phyloP scores from a whole-genome alignment of 1,140 invertebrate genomes.

The Trichoplusia ni region DNA sequence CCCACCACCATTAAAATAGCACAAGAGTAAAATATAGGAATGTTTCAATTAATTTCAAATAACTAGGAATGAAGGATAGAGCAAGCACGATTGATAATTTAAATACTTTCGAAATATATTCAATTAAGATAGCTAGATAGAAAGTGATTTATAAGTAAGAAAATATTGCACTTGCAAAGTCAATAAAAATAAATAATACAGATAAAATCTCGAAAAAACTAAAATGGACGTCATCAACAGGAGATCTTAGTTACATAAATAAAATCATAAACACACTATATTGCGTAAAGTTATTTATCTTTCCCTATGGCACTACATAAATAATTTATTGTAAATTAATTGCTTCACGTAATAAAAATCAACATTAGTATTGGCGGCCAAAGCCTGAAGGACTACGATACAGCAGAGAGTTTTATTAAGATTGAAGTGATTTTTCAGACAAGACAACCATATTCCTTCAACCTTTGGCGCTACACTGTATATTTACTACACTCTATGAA shows the following conservation, averaged over 20 bases:
- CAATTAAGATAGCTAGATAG: background rate
- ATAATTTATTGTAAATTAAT: slow-evolving; percentile 21
- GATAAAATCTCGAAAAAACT: slow-evolving; percentile 13
- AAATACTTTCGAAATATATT: slow-evolving; percentile 12
- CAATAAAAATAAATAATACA: slow-evolving; percentile 29
- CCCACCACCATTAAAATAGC: slow-evolving; percentile 61
- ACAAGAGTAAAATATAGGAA: slow-evolving; percentile 37
- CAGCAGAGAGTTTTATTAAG: background rate
- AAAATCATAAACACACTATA: slow-evolving; percentile 28
- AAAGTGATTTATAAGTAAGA: background rate
- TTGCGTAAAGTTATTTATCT: slow-evolving; percentile 24
- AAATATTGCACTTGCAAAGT: slow-evolving; percentile 30
- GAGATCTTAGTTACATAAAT: slow-evolving; percentile 24
- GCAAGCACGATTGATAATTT: background rate
- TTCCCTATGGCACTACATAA: slow-evolving; percentile 38
- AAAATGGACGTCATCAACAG: slow-evolving; percentile 28
- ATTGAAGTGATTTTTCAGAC: background rate
- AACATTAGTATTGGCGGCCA: background rate
- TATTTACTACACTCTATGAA: too few species aligned
- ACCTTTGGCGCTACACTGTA: background rate
- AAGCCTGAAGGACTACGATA: background rate
- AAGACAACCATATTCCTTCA: background rate
- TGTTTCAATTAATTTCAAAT: slow-evolving; percentile 20
- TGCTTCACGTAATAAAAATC: slow-evolving; percentile 6
- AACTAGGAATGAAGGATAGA: slow-evolving; percentile 3